A percentile compares a stretch with the other conserved stretches of the same genome.
Evolutionary conservation across 2,113 vertebrate genomes (phyloP).

Genomic region (Penelope pileata): DNA sequence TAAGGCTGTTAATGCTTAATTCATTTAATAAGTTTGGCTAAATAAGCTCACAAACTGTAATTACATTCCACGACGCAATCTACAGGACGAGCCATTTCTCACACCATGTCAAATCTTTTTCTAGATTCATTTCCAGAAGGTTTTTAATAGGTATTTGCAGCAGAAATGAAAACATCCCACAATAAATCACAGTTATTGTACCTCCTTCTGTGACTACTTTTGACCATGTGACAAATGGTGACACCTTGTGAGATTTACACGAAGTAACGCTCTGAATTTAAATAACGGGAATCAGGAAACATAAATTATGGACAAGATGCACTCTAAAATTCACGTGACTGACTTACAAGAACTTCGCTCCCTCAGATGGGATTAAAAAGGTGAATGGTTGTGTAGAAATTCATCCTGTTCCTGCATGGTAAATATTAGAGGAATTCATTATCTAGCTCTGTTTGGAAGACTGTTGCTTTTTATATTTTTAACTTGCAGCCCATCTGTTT

Average conservation of each 20-base stretch:
- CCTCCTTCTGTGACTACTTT: slow-evolving; percentile 54
- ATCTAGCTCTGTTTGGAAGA: not conserved
- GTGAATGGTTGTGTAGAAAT: slow-evolving; percentile 45
- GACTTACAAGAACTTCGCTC: slow-evolving; percentile 35
- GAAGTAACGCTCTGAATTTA: slow-evolving; percentile 54
- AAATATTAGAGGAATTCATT: slow-evolving; percentile 27
- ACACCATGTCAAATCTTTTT: slow-evolving; percentile 36
- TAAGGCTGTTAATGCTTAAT: slow-evolving; percentile 42
- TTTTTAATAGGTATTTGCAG: slow-evolving; percentile 51
- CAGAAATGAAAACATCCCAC: slow-evolving; percentile 50
- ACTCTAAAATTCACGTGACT: slow-evolving; percentile 55
- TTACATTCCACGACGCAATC: slow-evolving; percentile 57
- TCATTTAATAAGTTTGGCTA: slow-evolving; percentile 49
- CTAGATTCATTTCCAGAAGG: slow-evolving; percentile 56
- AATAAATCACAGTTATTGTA: slow-evolving; percentile 56
- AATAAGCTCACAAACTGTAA: slow-evolving; percentile 29
- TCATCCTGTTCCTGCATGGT: not conserved
- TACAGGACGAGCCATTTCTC: slow-evolving; percentile 30
- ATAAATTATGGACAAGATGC: slow-evolving; percentile 24
- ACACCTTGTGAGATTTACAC: slow-evolving; percentile 45
- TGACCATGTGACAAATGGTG: slow-evolving; percentile 49
- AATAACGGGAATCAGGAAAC: slow-evolving; percentile 35
- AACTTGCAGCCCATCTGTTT: slow-evolving; percentile 42
- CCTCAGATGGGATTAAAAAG: slow-evolving; percentile 47
- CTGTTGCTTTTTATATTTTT: not conserved